phyloP scores from a whole-genome alignment of 37 sponge, comb jelly and placozoan species.

The Crambe crambe region DNA sequence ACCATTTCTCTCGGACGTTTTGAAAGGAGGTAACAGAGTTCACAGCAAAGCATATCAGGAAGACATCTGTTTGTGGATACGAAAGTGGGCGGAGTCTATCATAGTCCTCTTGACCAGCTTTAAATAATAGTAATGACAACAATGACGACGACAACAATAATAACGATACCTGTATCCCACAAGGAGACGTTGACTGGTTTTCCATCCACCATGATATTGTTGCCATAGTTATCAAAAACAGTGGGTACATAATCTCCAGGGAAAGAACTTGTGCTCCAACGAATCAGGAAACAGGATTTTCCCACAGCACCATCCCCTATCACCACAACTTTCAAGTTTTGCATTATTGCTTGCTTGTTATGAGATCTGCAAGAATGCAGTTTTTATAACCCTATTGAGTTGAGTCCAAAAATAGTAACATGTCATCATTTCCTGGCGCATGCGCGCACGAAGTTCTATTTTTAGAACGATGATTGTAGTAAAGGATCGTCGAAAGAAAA shows the following conservation, averaged over 20 bases:
- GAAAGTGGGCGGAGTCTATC: conserved; percentile 73
- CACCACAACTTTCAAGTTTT: conserved; percentile 50
- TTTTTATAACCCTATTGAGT: too few species aligned
- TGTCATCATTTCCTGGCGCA: too few species aligned
- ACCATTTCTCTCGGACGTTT: conserved; percentile 53
- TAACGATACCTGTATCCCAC: conserved; percentile 60
- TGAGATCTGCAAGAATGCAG: too few species aligned
- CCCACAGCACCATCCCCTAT: conserved; percentile 78
- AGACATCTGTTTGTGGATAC: conserved; percentile 80
- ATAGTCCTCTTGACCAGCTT: too few species aligned
- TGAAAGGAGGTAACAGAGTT: conserved; percentile 28
- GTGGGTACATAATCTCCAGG: conserved; percentile 75
- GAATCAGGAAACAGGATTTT: conserved; percentile 69
- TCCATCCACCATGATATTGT: conserved; percentile 58
- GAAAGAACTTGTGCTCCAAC: conserved; percentile 66
- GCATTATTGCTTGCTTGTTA: too few species aligned
- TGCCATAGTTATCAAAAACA: conserved; percentile 69
- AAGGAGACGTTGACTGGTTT: conserved; percentile 49
- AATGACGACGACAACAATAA: background rate
- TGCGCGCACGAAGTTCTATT: too few species aligned
- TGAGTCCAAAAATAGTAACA: too few species aligned
- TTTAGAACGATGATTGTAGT: too few species aligned
- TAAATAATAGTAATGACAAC: too few species aligned
- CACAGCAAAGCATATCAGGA: conserved; percentile 56
- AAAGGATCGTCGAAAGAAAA: too few species aligned